Base-by-base conservation (phyloP, 2,113 vertebrate genomes). In the Gorilla gorilla region DNA sequence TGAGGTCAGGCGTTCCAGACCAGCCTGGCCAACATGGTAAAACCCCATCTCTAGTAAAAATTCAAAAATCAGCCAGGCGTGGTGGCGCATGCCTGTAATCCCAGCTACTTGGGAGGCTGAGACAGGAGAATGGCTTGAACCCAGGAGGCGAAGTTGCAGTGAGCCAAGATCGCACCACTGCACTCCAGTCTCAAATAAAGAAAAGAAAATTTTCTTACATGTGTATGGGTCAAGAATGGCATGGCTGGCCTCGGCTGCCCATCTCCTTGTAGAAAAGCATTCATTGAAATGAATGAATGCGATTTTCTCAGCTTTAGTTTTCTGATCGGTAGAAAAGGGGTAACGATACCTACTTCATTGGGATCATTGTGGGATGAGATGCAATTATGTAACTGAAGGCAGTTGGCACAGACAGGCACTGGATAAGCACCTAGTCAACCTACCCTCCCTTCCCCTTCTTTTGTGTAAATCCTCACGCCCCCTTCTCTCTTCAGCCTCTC, bases 381-480 rank as follows among this genome's bases (percentile, higher is more conserved):
- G 59, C 5, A 3, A 35, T 8, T 30, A 38, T 68, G 20, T 16
- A 4, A 50, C 78, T 10, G 9, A 91, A 76, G 52, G 17, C 38
- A 4, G 38, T 1, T 16, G 32, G 40, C 38, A 25, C 7, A 14
- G 66, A 52, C 2, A 5, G 1, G 7, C 7, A 35, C 35, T 0
- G 0, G 25, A 11, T 35, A 12, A 30, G 79, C 22, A 10, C n/a
- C 3, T 2, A 35, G 45, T 13, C 30, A 27, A 12, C 1, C 35
- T 45, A 3, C 83, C 38, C 38, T 7, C 48, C 23, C 35, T 38
- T 40, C 2, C 18, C 32, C 16, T 25, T 16, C 3, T n/a, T 55
- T 5, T 11, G 68, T 9, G n/a, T 25, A 1, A 16, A 10, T 20
- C 32, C 9, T 2, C 5, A 5, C 2, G 0, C 38, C 68, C 2